phyloP scores from a whole-genome alignment of 1,140 invertebrate genomes.

The Antheraea pernyi region DNA sequence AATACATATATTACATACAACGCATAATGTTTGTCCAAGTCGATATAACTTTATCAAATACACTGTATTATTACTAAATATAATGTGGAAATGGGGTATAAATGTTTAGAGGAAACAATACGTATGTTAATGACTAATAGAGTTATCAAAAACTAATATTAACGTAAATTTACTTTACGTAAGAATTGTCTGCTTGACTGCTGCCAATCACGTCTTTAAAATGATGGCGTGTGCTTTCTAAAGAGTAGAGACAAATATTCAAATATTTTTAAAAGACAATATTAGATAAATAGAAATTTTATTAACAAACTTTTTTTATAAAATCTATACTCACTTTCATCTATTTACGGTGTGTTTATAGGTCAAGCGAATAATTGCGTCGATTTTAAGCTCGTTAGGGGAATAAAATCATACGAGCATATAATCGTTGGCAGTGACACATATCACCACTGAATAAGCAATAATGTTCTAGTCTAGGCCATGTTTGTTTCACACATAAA shows the following conservation, averaged over 20 bases:
- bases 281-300: not conserved
- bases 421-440: slow-evolving; percentile 67
- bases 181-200: not conserved
- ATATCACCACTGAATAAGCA: slow-evolving; percentile 57
- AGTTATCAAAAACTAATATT: not conserved
- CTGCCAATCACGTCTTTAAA: not conserved
- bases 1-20: too few species aligned
- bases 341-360: slow-evolving; percentile 18
- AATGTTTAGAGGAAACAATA: not conserved
- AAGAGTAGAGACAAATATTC: not conserved
- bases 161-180: not conserved
- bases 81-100: not conserved
- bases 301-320: not conserved
- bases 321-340: not conserved
- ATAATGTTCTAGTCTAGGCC: slow-evolving; percentile 42
- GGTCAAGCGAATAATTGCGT: slow-evolving; percentile 30
- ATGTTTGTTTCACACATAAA: slow-evolving; percentile 53
- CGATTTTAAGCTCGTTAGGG: slow-evolving; percentile 35
- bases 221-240: not conserved
- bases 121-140: not conserved
- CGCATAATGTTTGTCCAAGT: not conserved
- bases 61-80: not conserved
- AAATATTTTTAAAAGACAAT: not conserved
- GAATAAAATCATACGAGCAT: slow-evolving; percentile 49
- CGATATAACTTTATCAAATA: not conserved